Base-by-base conservation (phyloP, 2,797 vertebrate species). In the Australoheros facetus region DNA sequence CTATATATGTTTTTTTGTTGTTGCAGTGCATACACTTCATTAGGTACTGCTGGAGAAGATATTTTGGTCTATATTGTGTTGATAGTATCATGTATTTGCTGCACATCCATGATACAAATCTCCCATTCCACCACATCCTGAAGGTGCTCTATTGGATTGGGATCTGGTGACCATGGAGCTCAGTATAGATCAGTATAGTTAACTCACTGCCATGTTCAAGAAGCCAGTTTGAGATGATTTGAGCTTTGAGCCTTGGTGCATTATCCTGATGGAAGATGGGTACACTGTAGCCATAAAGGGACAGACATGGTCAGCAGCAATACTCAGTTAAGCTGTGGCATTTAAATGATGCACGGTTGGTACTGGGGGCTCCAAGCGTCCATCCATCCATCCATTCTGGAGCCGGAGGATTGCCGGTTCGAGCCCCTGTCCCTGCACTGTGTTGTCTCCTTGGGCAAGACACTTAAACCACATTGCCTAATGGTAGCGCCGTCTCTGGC, bases 11-110 rank as follows among this genome's bases (percentile, higher is more conserved):
- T 2, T 62, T 62, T 5, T 42, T 32, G 5, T 30, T 30, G 5
- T 62, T 42, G 13, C 34, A 16, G 59, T 42, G 17, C 19, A 45
- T 45, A 11, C 14, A 64, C 39, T 45, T 45, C 21, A 45, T 11
- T 64, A 39, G 21, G 5, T 45, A 64, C 8, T 64, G 2, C 0
- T 45, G 8, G 4, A 1, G 14, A 64, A 45, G 3, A 17, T 4
- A 45, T 64, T 64, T 64, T 0, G 14, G 39, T 23, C 21, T 39
- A 7, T 11, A 45, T 45, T 64, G 21, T 45, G 4, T 42, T 26
- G 39, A 23, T 17, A 6, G 39, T 21, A 17, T 64, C 39, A 45
- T 14, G 42, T 2, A 64, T 26, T 64, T 45, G 60, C 39, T 45
- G 10, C 3, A 59, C 3, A 59, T 37, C 32, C 32, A 37, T n/a